phyloP scores from a whole-genome alignment of 2,113 vertebrate genomes.

The Zootoca vivipara region DNA sequence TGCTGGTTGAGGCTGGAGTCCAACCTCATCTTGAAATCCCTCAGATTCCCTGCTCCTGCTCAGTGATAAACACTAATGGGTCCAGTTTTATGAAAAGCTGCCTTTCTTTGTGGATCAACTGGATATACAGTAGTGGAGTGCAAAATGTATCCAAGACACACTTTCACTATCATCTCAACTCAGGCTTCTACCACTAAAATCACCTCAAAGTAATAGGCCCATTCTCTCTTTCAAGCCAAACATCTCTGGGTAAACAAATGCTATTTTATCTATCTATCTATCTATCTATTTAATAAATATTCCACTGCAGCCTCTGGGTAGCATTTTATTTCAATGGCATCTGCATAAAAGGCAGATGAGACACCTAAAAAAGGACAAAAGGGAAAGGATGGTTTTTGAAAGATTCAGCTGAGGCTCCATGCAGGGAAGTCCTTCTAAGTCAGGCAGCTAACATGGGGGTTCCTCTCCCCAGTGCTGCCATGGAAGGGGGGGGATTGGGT shows the following conservation, averaged over 20 bases:
- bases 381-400: neutral
- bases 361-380: neutral
- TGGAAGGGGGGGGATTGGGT: neutral
- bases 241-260: neutral
- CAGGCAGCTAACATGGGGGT: neutral
- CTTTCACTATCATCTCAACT: neutral
- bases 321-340: neutral
- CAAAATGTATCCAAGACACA: neutral
- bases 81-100: neutral
- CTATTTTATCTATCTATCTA: no score
- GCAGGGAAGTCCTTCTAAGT: accelerated
- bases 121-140: neutral
- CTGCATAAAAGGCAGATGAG: neutral
- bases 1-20: neutral
- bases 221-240: neutral
- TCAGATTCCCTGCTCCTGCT: neutral
- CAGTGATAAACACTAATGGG: neutral
- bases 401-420: neutral
- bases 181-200: neutral
- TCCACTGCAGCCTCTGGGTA: neutral
- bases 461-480: neutral
- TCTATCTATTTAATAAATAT: neutral
- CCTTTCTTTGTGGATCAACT: neutral
- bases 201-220: neutral
- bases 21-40: neutral